Evolutionary conservation across 2,888 invertebrate species (phyloP), one percentile per base, ranked within the genome.

Genomic region (Catotricha subobsoleta): DNA sequence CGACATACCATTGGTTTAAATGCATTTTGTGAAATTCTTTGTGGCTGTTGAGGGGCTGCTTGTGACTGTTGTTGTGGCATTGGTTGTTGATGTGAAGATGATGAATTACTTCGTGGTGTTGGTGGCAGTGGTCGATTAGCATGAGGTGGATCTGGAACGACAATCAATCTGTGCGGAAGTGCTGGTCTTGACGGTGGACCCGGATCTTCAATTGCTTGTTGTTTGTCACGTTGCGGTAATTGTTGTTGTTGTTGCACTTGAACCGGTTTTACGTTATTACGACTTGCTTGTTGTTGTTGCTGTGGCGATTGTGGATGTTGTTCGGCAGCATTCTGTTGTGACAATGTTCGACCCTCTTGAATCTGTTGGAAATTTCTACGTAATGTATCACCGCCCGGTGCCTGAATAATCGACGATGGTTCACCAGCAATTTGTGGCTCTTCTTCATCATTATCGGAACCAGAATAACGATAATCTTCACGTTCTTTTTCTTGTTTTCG

Each of bases 361-460:
- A 97, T 90, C 64, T 94, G 90, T 60, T 94, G 92, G 74, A 98
- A 98, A 68, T 97, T 97, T 45, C 95, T 75, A 34, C 95, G 76
- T 46, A 98, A 69, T 10, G 97, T 98, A 60, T 95, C 92, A 42
- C 95, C 95, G 44, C 88, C 88, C 19, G 77, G 76, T 19, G 74
- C 77, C 51, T 74, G 74, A 49, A 95, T 82, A 54, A 94, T 92
- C 45, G 91, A 92, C 49, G 90, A 91, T 12, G 91, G 90, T 64
- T 94, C 92, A 4, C 92, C 94, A 18, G 90, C 86, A 50, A 84
- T 74, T 30, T 81, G 86, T 39, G 78, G 80, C 52, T 91, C 91
- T 52, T 92, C 91, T 52, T 97, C 97, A 56, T 97, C 97, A 49
- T 94, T 92, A 58, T 97, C 97, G 43, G 92, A 91, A 25, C 94